A percentile compares a stretch with the other conserved stretches of the same genome.
Evolutionary conservation across 1,140 invertebrate species (phyloP).

Genomic region (Drosophila tani): DNA sequence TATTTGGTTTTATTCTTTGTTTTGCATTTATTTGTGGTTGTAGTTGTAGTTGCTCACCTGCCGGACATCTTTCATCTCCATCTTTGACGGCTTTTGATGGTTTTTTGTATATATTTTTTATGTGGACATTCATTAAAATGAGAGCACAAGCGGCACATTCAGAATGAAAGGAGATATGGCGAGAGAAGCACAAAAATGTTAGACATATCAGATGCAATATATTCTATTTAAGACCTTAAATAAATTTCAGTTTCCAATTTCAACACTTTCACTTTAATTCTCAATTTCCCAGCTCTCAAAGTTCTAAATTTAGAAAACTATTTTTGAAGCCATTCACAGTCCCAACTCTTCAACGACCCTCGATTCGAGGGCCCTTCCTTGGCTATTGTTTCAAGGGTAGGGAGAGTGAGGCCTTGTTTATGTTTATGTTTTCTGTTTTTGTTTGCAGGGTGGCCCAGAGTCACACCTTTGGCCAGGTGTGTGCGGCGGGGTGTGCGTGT

Average conservation of each 20-base stretch:
- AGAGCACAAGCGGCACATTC: constrained; percentile 70
- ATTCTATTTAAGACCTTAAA: constrained; percentile 28
- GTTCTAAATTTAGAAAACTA: constrained; percentile 46
- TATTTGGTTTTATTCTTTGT: constrained; percentile 16
- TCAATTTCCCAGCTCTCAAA: constrained; percentile 13
- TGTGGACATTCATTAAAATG: constrained; percentile 49
- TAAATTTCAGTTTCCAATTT: constrained; percentile 44
- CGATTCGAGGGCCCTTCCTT: constrained; percentile 28
- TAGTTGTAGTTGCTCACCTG: constrained; percentile 86
- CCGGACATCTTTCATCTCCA: constrained; percentile 88
- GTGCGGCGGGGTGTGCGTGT: not conserved
- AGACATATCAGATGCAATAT: constrained; percentile 59
- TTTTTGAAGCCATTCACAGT: constrained; percentile 22
- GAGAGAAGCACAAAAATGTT: constrained; percentile 75
- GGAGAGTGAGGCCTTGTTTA: constrained; percentile 7
- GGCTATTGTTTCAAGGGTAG: constrained; percentile 31
- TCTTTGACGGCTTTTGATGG: constrained; percentile 87
- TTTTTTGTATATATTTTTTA: constrained; percentile 43
- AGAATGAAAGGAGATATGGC: constrained; percentile 51
- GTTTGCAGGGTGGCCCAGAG: constrained; percentile 28
- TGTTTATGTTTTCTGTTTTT: constrained; percentile 31
- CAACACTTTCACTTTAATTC: constrained; percentile 70
- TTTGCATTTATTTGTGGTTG: constrained; percentile 46
- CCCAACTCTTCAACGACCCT: constrained; percentile 30
- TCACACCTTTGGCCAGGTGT: constrained; percentile 50